A percentile compares a stretch with the other conserved stretches of the same genome.
phyloP scores from a whole-genome alignment of 2,797 vertebrate species.

The Babyrousa celebensis region DNA sequence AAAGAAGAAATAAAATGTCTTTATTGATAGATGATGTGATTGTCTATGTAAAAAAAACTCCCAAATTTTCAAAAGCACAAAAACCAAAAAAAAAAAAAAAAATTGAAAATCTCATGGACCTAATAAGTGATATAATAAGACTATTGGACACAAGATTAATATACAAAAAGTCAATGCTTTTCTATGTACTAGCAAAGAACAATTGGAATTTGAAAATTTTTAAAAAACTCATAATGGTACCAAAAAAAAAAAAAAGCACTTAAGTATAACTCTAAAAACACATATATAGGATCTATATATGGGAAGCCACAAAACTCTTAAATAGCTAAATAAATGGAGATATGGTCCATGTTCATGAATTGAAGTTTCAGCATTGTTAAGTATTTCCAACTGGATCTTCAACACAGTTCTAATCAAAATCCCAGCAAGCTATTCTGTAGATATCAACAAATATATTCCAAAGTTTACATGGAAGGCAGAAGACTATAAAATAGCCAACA shows the following conservation, averaged over 20 bases:
- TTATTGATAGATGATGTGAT: neutral
- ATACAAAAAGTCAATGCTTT: slow-evolving; percentile 25
- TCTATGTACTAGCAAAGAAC: neutral
- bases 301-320: neutral
- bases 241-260: neutral
- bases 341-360: neutral
- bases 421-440: neutral
- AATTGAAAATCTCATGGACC: neutral
- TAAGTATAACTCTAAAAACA: neutral
- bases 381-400: neutral
- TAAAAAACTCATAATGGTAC: neutral
- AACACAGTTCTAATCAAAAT: neutral
- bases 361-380: neutral
- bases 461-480: neutral
- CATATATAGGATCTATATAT: neutral
- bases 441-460: neutral
- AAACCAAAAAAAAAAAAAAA: neutral
- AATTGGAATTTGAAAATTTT: neutral
- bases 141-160: neutral
- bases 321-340: neutral
- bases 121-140: neutral
- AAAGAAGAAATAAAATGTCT: neutral
- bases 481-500: neutral
- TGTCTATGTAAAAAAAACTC: neutral
- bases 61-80: neutral